Conservation (phyloP, 1,140 invertebrate species). For the Diabrotica virgifera region DNA sequence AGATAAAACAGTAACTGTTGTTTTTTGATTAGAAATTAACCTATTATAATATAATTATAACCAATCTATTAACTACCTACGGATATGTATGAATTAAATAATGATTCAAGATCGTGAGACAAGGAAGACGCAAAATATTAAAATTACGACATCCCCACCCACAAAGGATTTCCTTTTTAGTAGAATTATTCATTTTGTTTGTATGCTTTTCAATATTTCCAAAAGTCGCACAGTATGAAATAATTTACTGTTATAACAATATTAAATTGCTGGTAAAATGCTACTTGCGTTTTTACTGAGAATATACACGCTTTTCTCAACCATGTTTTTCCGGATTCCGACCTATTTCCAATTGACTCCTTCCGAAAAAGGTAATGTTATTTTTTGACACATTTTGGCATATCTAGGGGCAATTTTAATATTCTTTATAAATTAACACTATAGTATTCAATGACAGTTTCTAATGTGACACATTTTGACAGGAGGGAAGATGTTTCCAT, state of each 20-base stretch:
- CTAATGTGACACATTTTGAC: constrained; percentile 36
- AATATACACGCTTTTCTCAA: background rate
- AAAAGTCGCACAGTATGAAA: constrained; percentile 13
- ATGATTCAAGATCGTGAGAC: too few relatives aligned
- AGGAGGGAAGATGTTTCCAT: constrained; percentile 44
- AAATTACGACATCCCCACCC: background rate
- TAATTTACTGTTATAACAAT: constrained; percentile 3
- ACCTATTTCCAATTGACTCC: constrained; percentile 12
- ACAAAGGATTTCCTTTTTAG: constrained; percentile 17
- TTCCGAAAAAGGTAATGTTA: constrained; percentile 16
- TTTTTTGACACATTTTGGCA: constrained; percentile 6
- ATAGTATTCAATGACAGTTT: background rate
- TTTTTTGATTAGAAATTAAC: too few relatives aligned
- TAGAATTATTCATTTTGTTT: background rate
- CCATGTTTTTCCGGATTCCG: constrained; percentile 17
- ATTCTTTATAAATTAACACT: background rate
- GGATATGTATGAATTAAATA: too few relatives aligned
- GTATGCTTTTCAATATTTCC: background rate
- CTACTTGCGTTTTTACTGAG: constrained; percentile 9
- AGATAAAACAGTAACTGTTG: too few relatives aligned
- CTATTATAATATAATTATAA: too few relatives aligned
- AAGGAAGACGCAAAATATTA: background rate
- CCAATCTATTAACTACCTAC: too few relatives aligned
- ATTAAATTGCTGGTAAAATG: constrained; percentile 6
- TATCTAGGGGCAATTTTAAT: background rate